Evolutionary conservation across 1,140 invertebrate genomes (phyloP).

Genomic region (Drosophila chauvacae): DNA sequence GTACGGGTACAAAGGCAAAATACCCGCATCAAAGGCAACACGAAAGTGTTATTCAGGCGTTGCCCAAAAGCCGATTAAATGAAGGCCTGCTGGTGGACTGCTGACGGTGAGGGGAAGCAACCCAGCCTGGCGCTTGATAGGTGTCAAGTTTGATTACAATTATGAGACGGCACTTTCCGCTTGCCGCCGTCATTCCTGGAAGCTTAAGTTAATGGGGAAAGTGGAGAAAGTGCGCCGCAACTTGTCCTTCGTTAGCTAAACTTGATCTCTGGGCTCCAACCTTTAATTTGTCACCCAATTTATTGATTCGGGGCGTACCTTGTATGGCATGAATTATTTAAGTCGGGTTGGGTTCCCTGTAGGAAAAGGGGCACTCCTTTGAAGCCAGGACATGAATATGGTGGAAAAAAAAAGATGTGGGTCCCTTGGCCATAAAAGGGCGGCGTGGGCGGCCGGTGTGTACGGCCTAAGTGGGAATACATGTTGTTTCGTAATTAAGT

Average conservation of each 20-base stretch:
- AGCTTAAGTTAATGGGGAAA: slow-evolving; percentile 20
- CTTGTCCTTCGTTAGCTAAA: slow-evolving; percentile 15
- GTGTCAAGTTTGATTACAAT: slow-evolving; percentile 78
- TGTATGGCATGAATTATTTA: slow-evolving; percentile 27
- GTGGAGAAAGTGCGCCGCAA: slow-evolving; percentile 3
- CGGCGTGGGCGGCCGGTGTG: slow-evolving; percentile 3
- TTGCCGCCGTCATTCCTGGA: slow-evolving; percentile 12
- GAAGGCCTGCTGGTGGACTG: slow-evolving; percentile 1
- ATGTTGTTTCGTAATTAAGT: slow-evolving; percentile 75
- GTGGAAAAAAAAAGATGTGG: not conserved
- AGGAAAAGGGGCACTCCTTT: slow-evolving; percentile 15
- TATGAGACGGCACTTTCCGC: slow-evolving; percentile 65
- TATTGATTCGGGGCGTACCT: slow-evolving; percentile 18
- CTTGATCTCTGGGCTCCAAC: slow-evolving; percentile 10
- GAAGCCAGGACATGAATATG: not conserved
- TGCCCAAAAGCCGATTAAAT: slow-evolving; percentile 69
- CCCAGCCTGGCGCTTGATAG: slow-evolving; percentile 20
- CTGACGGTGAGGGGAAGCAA: not conserved
- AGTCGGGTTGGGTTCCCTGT: not conserved
- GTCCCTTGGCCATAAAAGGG: slow-evolving; percentile 11
- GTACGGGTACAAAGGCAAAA: slow-evolving; percentile 45
- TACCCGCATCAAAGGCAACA: slow-evolving; percentile 50
- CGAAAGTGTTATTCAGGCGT: slow-evolving; percentile 53
- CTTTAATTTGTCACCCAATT: slow-evolving; percentile 46
- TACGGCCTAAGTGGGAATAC: slow-evolving; percentile 68